phyloP scores from a whole-genome alignment of 2,888 invertebrate genomes.

The Teleogryllus oceanicus region DNA sequence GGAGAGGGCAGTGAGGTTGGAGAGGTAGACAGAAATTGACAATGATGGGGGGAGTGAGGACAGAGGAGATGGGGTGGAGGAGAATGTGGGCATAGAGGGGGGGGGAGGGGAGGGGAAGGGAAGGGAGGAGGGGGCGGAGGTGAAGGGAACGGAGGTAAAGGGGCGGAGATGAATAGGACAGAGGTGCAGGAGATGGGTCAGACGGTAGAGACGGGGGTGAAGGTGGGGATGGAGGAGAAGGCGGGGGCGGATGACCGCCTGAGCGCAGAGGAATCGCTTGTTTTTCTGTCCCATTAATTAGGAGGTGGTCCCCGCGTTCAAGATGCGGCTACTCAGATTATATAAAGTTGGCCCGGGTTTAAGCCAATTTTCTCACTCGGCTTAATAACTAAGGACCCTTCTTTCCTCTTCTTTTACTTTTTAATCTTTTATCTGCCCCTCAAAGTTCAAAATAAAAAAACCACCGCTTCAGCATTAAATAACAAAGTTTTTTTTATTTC shows the following conservation, averaged over 20 bases:
- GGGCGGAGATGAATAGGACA: background rate
- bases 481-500: slow-evolving; percentile 9
- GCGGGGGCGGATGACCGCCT: background rate
- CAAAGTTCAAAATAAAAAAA: slow-evolving; percentile 11
- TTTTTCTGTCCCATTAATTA: slow-evolving; percentile 18
- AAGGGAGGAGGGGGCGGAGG: background rate
- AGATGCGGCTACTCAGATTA: slow-evolving; percentile 1
- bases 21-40: background rate
- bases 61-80: no score
- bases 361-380: slow-evolving; percentile 10
- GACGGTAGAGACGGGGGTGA: no score
- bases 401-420: background rate
- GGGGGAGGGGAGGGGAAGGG: background rate
- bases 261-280: background rate
- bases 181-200: no score
- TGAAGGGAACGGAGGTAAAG: background rate
- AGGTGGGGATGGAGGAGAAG: background rate
- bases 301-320: slow-evolving; percentile 18
- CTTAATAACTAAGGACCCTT: slow-evolving; percentile 11
- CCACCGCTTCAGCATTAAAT: background rate
- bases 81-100: no score
- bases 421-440: slow-evolving; percentile 18
- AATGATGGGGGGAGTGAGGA: background rate
- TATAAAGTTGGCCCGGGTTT: slow-evolving; percentile 10
- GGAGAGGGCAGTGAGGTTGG: background rate